phyloP scores from a whole-genome alignment of 2,888 invertebrate genomes.

The Rambutsinella grinnellia region DNA sequence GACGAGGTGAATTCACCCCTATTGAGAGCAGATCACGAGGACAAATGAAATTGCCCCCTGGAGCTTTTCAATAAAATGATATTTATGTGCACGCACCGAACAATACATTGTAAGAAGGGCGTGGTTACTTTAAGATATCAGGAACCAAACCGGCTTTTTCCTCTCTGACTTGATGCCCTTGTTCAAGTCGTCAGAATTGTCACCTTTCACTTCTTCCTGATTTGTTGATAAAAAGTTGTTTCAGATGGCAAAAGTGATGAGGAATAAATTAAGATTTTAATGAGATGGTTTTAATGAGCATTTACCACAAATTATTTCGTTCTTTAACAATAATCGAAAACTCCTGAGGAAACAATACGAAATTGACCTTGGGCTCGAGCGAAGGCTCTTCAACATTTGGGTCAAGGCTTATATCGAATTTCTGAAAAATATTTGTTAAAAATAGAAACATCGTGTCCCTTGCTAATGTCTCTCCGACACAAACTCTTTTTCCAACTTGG shows the following conservation, averaged over 20 bases:
- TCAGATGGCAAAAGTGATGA: background rate
- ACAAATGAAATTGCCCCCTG: too few species aligned
- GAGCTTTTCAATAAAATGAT: too few species aligned
- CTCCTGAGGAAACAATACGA: constrained; percentile 27
- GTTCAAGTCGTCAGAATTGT: too few species aligned
- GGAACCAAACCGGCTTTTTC: too few species aligned
- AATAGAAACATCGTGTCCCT: too few species aligned
- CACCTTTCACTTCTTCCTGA: constrained; percentile 22
- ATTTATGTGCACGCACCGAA: too few species aligned
- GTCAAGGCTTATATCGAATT: constrained; percentile 50
- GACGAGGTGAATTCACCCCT: too few species aligned
- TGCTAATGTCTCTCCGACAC: constrained; percentile 57
- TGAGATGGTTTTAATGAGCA: background rate
- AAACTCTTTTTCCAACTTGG: constrained; percentile 35
- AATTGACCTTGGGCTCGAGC: constrained; percentile 17
- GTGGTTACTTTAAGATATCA: too few species aligned
- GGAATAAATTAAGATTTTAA: background rate
- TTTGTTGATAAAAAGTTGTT: background rate
- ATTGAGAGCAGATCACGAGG: too few species aligned
- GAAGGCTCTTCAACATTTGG: constrained; percentile 43
- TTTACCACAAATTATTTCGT: background rate
- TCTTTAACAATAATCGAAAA: constrained; percentile 34
- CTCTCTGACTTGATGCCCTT: too few species aligned
- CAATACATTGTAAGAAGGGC: too few species aligned
- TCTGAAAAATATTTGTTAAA: constrained; percentile 59